Base-by-base conservation (phyloP, 2,113 vertebrate genomes). In the Ascaphus truei region DNA sequence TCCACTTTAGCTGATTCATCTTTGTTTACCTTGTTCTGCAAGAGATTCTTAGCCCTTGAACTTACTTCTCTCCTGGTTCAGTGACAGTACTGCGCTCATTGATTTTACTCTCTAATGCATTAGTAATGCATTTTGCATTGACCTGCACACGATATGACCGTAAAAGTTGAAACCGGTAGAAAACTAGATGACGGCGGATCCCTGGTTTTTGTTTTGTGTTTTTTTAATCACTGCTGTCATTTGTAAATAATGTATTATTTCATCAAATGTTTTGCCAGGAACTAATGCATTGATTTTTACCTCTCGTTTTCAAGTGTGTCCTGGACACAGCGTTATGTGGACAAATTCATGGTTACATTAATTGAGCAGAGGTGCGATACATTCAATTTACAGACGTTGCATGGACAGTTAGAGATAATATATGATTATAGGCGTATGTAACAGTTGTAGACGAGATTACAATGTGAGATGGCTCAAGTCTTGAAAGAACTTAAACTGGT, bases 91-190 rank as follows among this genome's bases (percentile, higher is more conserved):
- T 50, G 47, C 18, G 34, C 56, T 71, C 67, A 69, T 71, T 71
- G 67, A 71, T 71, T 71, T 48, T 52, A 37, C 47, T 39, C 67
- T 71, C 57, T 52, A 71, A 61, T 71, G 47, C 67, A 71, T 71
- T 71, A 61, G 56, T 71, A 71, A 71, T 71, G 45, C 67, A 41
- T 71, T 61, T 71, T 71, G 61, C 67, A 71, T 71, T 71, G 67
- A 71, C 56, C 67, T 71, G 60, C 67, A 52, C 56, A 71, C 41
- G 33, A 41, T 23, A 23, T 61, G 67, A 61, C 56, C 60, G 57
- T 41, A 31, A 71, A 41, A 71, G 45, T 71, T 52, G 67, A 71
- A 56, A 61, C 66, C 59, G 66, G 66, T 68, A 57, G 45, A 58
- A 59, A 58, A 59, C 43, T 16, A 61, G 45, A 33, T 71, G 27